Percentiles rank a stretch among this genome's conserved stretches.
These are phyloP conservation scores for Hippoglossus hippoglossus DNA, from an alignment of 2,797 vertebrate genomes.

Conservation along the genomic window DNA sequence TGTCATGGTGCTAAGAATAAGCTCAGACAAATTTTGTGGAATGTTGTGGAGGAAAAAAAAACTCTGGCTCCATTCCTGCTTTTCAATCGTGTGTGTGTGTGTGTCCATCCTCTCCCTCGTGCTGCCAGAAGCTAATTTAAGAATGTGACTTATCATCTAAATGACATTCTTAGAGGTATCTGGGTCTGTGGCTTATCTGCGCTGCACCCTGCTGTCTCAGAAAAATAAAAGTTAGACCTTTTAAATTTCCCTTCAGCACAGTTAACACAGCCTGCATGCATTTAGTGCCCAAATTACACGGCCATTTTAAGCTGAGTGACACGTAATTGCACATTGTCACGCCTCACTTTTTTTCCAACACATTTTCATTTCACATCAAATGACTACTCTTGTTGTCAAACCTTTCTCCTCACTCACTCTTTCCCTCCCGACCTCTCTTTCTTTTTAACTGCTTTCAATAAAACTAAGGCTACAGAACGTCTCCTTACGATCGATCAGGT, in stretches of 20 bases:
- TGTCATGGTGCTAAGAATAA: constrained; percentile 56
- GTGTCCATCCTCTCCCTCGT: constrained; percentile 51
- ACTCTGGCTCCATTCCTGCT: constrained; percentile 45
- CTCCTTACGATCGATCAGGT: constrained; percentile 91
- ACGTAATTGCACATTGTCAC: constrained; percentile 50
- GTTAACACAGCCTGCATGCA: constrained; percentile 40
- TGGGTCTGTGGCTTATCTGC: constrained; percentile 61
- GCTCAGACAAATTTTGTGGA: constrained; percentile 53
- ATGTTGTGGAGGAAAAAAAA: constrained; percentile 52
- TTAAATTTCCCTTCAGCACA: constrained; percentile 32
- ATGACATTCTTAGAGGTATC: constrained; percentile 65
- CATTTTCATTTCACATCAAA: constrained; percentile 49
- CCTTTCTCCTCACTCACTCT: constrained; percentile 63
- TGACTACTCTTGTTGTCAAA: constrained; percentile 62
- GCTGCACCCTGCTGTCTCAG: constrained; percentile 42
- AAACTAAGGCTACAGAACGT: constrained; percentile 88
- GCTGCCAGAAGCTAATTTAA: constrained; percentile 71
- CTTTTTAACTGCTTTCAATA: constrained; percentile 84
- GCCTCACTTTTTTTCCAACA: constrained; percentile 24
- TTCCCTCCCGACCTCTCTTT: constrained; percentile 74
- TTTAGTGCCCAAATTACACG: constrained; percentile 31
- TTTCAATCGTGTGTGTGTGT: constrained; percentile 9
- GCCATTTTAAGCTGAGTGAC: constrained; percentile 40
- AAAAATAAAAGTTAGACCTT: constrained; percentile 22
- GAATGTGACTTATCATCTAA: constrained; percentile 73